Conservation (phyloP, 2,888 invertebrate genomes). For the Octodonta nipae region DNA sequence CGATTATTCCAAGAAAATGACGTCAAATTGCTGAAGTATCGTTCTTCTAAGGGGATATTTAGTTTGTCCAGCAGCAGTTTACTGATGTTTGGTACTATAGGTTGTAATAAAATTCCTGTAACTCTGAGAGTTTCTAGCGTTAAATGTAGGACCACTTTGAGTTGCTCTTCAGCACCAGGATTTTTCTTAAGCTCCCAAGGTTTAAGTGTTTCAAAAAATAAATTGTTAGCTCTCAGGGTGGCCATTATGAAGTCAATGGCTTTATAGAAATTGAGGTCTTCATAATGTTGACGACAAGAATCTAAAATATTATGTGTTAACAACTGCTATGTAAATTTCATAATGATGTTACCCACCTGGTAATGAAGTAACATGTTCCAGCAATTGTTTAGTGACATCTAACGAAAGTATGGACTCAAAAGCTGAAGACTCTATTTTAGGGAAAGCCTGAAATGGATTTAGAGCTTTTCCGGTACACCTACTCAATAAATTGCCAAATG, state of each 20-base stretch:
- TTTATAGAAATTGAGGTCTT: constrained; percentile 66
- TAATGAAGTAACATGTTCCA: constrained; percentile 42
- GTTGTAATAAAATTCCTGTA: constrained; percentile 66
- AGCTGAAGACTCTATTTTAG: constrained; percentile 40
- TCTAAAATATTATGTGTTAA: no score
- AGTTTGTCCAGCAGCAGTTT: constrained; percentile 57
- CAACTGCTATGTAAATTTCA: background rate
- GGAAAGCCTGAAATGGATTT: constrained; percentile 68
- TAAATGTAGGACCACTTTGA: constrained; percentile 65
- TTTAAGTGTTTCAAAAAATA: constrained; percentile 70
- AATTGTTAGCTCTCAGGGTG: constrained; percentile 65
- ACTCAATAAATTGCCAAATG: constrained; percentile 77
- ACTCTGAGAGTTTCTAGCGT: constrained; percentile 76
- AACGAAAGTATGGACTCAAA: constrained; percentile 34
- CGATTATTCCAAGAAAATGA: constrained; percentile 24
- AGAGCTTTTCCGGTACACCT: constrained; percentile 64
- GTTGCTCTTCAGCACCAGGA: constrained; percentile 38
- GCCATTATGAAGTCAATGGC: constrained; percentile 65
- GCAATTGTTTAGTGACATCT: constrained; percentile 41
- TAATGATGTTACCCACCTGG: constrained; percentile 36
- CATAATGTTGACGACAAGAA: constrained; percentile 54
- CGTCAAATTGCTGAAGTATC: constrained; percentile 40
- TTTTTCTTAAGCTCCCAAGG: constrained; percentile 78
- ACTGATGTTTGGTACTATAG: constrained; percentile 67
- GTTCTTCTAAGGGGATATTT: constrained; percentile 34